Evolutionary conservation across 2,113 vertebrate genomes (phyloP), one percentile per base, ranked within the genome.

Genomic region (Onychorhynchus coronatus): DNA sequence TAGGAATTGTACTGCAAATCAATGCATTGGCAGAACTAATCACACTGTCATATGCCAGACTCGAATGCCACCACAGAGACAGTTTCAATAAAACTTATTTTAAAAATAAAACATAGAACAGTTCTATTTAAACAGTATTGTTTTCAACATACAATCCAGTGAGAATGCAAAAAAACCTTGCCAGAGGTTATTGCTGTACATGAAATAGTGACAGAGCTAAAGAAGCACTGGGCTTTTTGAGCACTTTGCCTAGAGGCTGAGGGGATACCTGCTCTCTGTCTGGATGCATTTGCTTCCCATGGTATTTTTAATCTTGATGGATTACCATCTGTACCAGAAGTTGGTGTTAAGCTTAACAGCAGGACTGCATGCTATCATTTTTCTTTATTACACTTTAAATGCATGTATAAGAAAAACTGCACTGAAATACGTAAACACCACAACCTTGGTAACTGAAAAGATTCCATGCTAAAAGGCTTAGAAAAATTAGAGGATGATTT

Each of bases 21-120:
- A 81, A 56, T 94, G 68, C 41, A 63, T 71, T 81, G 90, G 88
- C 93, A 95, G 68, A 92, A 91, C 52, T 87, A 74, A 88, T 77
- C 93, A 78, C 55, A 10, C 44, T 84, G 78, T 70, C 5, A 2
- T 78, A 56, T 84, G 68, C 65, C 93, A 93, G 72, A 67, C 12
- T 71, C 35, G 28, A 90, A 53, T 86, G 61, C 47, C 47, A 59
- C 65, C 44, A 23, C 65, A 81, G 90, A 84, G 74, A 68, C 67
- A 56, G 22, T 81, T 92, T 96, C 76, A 94, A 61, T 91, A 91
- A 67, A 95, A 89, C 13, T 59, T 37, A 52, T 35, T 95, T 84
- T 71, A 44, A 81, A 95, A 94, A 83, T 86, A 78, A 84, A 89
- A 49, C 41, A n/a, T 10, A 33, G 52, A 84, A 68, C 25, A 68